Conservation (phyloP, 2,113 vertebrate species). For the Hemiprocne comata region DNA sequence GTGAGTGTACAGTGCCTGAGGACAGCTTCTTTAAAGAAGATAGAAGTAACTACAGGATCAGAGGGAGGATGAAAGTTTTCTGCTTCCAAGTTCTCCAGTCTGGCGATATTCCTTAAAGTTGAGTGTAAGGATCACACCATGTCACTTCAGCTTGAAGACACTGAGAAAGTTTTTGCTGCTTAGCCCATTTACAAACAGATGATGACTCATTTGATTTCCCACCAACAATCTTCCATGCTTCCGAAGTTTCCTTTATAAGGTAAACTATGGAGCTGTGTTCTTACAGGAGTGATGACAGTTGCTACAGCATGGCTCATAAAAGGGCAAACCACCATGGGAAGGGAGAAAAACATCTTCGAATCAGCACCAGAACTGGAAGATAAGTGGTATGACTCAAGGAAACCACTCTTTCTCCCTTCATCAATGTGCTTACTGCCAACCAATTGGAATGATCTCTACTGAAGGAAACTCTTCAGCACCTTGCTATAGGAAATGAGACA, state of each 20-base stretch:
- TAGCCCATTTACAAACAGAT: constrained; percentile 4
- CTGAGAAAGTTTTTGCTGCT: background rate
- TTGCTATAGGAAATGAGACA: background rate
- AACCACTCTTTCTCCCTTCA: background rate
- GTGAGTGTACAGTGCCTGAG: background rate
- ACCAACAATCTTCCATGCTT: background rate
- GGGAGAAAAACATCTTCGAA: constrained; percentile 23
- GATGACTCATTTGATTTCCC: constrained; percentile 17
- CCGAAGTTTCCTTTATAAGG: background rate
- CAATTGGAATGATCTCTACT: background rate
- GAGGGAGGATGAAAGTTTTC: background rate
- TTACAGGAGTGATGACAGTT: background rate
- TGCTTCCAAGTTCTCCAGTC: background rate
- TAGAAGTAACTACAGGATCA: background rate
- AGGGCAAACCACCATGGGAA: background rate
- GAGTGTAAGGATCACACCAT: background rate
- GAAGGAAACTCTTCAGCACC: background rate
- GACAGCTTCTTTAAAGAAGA: background rate
- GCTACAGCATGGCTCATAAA: constrained; percentile 3
- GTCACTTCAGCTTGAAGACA: background rate
- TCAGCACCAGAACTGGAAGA: background rate
- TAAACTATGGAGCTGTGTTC: background rate
- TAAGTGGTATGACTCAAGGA: background rate
- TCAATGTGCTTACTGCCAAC: background rate
- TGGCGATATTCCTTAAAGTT: background rate